Percentiles rank a stretch among this genome's conserved stretches.
These are phyloP conservation scores for Montipora capricornis DNA, from an alignment of 64 coral and sea anemone species.

Conservation along the genomic window DNA sequence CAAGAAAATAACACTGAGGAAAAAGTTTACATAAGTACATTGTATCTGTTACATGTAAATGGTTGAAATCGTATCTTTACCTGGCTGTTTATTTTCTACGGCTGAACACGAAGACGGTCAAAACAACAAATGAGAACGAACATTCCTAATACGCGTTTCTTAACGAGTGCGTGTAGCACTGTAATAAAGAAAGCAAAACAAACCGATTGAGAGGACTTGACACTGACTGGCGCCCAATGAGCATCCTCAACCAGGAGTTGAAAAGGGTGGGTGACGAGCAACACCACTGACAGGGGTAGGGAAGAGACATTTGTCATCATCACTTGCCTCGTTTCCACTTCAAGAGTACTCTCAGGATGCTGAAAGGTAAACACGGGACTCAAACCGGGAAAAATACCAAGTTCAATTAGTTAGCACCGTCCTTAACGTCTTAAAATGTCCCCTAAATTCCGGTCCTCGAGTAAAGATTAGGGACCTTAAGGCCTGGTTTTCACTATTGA, in stretches of 20 bases:
- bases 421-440: too few relatives aligned
- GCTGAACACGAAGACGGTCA: too few relatives aligned
- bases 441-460: too few relatives aligned
- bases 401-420: neutral
- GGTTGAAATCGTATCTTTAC: too few relatives aligned
- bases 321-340: slow-evolving; percentile 91
- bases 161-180: neutral
- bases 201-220: slow-evolving; percentile 77
- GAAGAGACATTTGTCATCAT: slow-evolving; percentile 94
- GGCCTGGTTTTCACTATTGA: too few relatives aligned
- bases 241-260: slow-evolving; percentile 88
- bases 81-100: too few relatives aligned
- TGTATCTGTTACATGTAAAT: too few relatives aligned
- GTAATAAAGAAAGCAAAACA: neutral
- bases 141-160: neutral
- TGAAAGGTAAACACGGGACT: neutral
- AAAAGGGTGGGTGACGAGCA: slow-evolving; percentile 77
- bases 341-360: slow-evolving; percentile 84
- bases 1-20: too few relatives aligned
- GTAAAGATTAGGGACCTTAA: too few relatives aligned
- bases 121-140: neutral
- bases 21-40: too few relatives aligned
- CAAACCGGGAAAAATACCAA: neutral
- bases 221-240: slow-evolving; percentile 86
- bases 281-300: slow-evolving; percentile 77